Base-by-base conservation (phyloP, 2,888 invertebrate species). In the Muscina levida region DNA sequence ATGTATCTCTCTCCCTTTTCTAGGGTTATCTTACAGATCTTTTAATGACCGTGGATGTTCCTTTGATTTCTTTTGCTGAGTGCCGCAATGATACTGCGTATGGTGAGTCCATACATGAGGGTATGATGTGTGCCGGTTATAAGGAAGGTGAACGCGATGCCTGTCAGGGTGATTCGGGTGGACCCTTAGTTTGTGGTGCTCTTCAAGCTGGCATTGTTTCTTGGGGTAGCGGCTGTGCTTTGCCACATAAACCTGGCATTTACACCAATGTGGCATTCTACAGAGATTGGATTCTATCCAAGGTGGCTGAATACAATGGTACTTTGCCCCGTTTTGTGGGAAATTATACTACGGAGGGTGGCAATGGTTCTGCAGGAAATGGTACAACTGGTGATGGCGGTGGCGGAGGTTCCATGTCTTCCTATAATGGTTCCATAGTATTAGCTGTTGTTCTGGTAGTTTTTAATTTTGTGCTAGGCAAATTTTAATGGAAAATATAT, bases 111-210 rank as follows among this genome's bases (percentile, higher is more conserved):
- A 92, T 96, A 59, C 92, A 93, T 59, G 92, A 93, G 0, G 94
- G 94, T 79, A 94, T 93, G 83, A 86, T 97, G 56, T 97, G 96
- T 86, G 97, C 96, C 0, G 96, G 95, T 0, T 94, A 92, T 1
- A 92, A 92, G 81, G 92, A 93, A 46, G 96, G 96, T 0, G 94
- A 95, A n/a, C 93, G 93, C 68, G 97, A 97, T 88, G 93, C 87
- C n/a, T 97, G 96, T 86, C 93, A 94, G 92, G 96, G 96, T 10
- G 96, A 97, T 89, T 96, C 95, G 6, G 97, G 97, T 13, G 97
- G 97, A 2, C 97, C 97, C 0, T 90, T 97, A 31, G 93, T 95
- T 89, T 87, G 87, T 59, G 72, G 84, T 22, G 92, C 93, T 86
- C 93, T 93, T 86, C 91, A 95, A 86, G 91, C 95, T 2, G 97